Evolutionary conservation across 2,113 vertebrate species (phyloP).

Genomic region (Corythornis madagascariensis): DNA sequence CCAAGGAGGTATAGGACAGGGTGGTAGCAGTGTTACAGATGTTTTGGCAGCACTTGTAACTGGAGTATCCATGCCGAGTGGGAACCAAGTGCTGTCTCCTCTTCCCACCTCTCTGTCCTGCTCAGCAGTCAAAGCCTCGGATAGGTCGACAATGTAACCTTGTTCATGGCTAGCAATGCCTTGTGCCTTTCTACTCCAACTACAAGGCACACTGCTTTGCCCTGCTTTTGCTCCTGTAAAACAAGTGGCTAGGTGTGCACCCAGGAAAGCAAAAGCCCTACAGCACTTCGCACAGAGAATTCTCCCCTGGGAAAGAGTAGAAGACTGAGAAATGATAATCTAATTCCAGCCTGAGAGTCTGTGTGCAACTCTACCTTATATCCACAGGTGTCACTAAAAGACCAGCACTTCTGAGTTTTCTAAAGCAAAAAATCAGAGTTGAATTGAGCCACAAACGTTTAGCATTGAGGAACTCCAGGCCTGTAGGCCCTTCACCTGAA

Average conservation of each 20-base stretch:
- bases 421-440: neutral
- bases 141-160: neutral
- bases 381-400: conserved; percentile 66
- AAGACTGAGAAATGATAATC: neutral
- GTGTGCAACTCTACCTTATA: neutral
- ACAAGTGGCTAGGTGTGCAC: neutral
- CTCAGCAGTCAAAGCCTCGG: neutral
- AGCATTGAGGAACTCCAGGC: neutral
- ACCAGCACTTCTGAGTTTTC: neutral
- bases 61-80: neutral
- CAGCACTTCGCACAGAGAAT: neutral
- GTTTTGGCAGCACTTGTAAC: neutral
- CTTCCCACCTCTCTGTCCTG: neutral
- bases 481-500: neutral
- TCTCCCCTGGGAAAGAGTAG: neutral
- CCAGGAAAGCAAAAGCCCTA: neutral
- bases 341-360: neutral
- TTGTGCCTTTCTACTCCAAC: neutral
- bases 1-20: neutral
- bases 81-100: neutral
- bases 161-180: neutral
- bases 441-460: neutral
- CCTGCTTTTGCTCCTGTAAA: neutral
- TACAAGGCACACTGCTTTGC: neutral
- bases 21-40: accelerated